These are phyloP conservation scores for Rhinogobio ventralis DNA, from an alignment of 2,797 vertebrate genomes.

Conservation along the genomic window DNA sequence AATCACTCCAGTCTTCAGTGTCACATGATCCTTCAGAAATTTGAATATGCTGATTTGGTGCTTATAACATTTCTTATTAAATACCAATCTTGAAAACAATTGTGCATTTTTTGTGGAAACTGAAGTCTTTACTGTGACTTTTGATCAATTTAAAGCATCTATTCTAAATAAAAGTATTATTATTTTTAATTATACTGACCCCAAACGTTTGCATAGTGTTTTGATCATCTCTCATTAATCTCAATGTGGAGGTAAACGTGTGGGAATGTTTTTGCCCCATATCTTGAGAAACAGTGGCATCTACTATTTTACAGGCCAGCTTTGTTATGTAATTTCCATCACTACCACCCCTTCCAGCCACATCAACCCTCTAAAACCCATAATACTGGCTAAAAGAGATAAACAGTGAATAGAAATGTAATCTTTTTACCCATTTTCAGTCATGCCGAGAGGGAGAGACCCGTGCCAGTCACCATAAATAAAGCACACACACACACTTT, in stretches of 20 bases:
- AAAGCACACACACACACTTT: conserved; percentile 63
- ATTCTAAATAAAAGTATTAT: not conserved
- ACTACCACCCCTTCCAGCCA: conserved; percentile 3
- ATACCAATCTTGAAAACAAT: not conserved
- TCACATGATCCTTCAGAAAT: not conserved
- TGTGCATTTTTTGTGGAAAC: not conserved
- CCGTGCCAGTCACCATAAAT: conserved; percentile 41
- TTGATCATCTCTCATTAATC: not conserved
- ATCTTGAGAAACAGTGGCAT: not conserved
- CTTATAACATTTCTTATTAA: not conserved
- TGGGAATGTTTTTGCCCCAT: not conserved
- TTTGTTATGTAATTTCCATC: conserved; percentile 8
- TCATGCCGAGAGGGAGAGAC: conserved; percentile 27
- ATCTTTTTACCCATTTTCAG: conserved; percentile 21
- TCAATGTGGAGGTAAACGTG: not conserved
- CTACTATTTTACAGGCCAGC: not conserved
- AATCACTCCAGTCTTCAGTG: not conserved
- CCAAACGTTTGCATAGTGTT: not conserved
- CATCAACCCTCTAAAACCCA: conserved; percentile 6
- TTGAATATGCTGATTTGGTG: not conserved
- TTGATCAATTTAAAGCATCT: not conserved
- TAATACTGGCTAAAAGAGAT: conserved; percentile 28
- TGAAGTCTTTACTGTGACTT: not conserved
- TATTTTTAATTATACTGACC: not conserved
- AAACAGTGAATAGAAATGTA: conserved; percentile 44